phyloP scores from a whole-genome alignment of 2,888 invertebrate species.

The Drosophila yooni region DNA sequence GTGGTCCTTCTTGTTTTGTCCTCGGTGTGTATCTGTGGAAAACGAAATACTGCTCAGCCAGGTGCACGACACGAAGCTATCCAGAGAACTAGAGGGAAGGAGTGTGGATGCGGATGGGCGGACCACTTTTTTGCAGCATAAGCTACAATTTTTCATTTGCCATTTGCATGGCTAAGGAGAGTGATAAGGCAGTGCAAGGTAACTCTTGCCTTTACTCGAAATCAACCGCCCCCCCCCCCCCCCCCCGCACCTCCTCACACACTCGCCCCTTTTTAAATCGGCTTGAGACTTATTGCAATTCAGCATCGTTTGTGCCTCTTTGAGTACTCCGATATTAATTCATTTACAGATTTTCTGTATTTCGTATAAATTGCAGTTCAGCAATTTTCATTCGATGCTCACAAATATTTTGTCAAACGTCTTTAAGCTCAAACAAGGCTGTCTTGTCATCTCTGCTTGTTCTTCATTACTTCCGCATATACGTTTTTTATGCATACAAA shows the following conservation, averaged over 20 bases:
- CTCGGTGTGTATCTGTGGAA: neutral
- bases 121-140: conserved; percentile 42
- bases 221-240: neutral
- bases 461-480: neutral
- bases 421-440: neutral
- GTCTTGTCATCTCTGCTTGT: neutral
- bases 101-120: neutral
- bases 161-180: conserved; percentile 55
- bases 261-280: conserved; percentile 7
- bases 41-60: conserved; percentile 24
- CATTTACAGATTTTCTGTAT: conserved; percentile 58
- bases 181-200: conserved; percentile 9
- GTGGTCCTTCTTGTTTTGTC: neutral
- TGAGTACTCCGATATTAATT: conserved; percentile 61
- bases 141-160: conserved; percentile 40
- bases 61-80: conserved; percentile 28
- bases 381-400: conserved; percentile 52
- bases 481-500: neutral
- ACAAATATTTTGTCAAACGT: neutral
- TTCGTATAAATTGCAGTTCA: conserved; percentile 57
- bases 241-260: neutral
- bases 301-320: conserved; percentile 36
- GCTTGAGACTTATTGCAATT: conserved; percentile 37
- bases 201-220: conserved; percentile 6
- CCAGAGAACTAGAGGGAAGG: neutral